Conservation (phyloP, 1,140 invertebrate genomes). For the Zaprionus lachaisei region DNA sequence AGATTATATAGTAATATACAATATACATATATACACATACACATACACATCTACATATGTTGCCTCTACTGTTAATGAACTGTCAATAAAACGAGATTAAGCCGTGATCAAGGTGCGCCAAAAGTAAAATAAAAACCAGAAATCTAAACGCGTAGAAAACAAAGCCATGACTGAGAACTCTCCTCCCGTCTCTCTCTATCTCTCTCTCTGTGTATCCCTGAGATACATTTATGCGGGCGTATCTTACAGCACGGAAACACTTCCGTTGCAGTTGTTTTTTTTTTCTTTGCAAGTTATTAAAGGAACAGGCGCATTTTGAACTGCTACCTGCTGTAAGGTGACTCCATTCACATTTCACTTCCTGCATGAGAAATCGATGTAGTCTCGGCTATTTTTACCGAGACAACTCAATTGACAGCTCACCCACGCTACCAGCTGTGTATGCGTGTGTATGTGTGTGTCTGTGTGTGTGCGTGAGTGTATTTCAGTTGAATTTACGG, state of each 20-base stretch:
- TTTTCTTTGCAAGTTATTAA: neutral
- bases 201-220: constrained; percentile 8
- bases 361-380: constrained; percentile 43
- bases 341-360: constrained; percentile 62
- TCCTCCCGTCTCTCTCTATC: neutral
- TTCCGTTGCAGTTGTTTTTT: constrained; percentile 40
- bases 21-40: neutral
- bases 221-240: constrained; percentile 14
- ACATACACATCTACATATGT: constrained; percentile 15
- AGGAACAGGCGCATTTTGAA: constrained; percentile 13
- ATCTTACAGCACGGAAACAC: constrained; percentile 33
- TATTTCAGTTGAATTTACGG: constrained; percentile 44
- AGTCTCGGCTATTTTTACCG: constrained; percentile 59
- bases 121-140: constrained; percentile 31
- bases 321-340: constrained; percentile 36
- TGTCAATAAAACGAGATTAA: constrained; percentile 72
- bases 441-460: neutral
- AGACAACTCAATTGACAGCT: constrained; percentile 57
- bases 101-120: constrained; percentile 68
- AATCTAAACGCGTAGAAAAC: constrained; percentile 27
- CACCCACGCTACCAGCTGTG: constrained; percentile 11
- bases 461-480: constrained; percentile 8
- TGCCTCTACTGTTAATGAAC: constrained; percentile 69
- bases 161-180: neutral
- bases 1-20: neutral